phyloP scores from a whole-genome alignment of 2,113 vertebrate genomes.

The Tiliqua scincoides region DNA sequence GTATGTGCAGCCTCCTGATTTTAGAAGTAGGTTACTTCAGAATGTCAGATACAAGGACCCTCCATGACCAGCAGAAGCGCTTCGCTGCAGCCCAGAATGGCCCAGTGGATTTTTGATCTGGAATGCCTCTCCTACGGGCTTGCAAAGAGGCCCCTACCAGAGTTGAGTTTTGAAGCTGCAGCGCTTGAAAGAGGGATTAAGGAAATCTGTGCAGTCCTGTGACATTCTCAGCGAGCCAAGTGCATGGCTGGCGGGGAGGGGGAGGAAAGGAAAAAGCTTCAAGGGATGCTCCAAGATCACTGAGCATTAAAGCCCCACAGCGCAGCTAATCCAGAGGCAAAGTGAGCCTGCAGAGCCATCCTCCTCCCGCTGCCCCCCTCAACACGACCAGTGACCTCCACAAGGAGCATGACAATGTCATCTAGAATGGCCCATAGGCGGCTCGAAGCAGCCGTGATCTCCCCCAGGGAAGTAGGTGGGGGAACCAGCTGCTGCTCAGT shows the following conservation, averaged over 20 bases:
- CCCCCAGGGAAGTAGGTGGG: background rate
- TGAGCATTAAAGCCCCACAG: background rate
- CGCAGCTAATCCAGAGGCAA: background rate
- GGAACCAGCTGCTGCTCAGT: conserved; percentile 71
- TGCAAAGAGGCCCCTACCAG: background rate
- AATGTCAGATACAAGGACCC: no score
- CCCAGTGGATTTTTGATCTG: background rate
- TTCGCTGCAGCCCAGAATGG: background rate
- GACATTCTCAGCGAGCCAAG: background rate
- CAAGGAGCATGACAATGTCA: conserved; percentile 49
- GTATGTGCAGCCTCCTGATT: no score
- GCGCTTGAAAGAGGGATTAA: background rate
- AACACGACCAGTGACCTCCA: conserved; percentile 31
- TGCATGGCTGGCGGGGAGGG: no score
- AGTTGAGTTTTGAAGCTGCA: background rate
- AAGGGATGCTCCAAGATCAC: background rate
- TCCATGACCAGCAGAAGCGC: no score
- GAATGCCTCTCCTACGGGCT: no score
- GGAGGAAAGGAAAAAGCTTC: background rate
- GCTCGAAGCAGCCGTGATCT: conserved; percentile 9
- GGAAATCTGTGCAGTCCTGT: background rate
- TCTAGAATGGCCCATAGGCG: fast-evolving
- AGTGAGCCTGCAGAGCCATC: no score
- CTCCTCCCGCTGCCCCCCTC: background rate
- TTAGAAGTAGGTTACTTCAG: no score